A percentile compares a stretch with the other conserved stretches of the same genome.
Conservation (phyloP, 2,797 vertebrate species). For the Otolemur crassicaudatus region DNA sequence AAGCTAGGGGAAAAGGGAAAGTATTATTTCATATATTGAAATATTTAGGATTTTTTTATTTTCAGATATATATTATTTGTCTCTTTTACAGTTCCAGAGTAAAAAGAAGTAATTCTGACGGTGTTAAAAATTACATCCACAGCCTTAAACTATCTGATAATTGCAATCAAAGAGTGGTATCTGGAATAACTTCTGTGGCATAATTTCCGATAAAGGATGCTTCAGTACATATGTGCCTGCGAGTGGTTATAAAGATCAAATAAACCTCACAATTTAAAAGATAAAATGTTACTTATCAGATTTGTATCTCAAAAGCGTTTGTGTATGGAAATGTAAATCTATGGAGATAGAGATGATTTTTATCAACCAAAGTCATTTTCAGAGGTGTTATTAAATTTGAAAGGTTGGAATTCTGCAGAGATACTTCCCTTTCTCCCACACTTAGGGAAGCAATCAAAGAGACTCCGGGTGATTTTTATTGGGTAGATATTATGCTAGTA, state of each 20-base stretch:
- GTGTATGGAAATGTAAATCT: background rate
- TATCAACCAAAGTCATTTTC: slow-evolving; percentile 22
- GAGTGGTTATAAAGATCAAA: background rate
- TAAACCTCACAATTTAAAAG: background rate
- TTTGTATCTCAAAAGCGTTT: slow-evolving; percentile 23
- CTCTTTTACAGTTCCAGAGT: background rate
- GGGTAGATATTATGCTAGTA: slow-evolving; percentile 41
- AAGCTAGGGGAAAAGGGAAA: background rate
- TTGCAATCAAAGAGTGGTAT: background rate
- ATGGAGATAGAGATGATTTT: background rate
- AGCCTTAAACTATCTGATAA: background rate
- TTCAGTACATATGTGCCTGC: background rate
- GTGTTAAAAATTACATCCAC: background rate
- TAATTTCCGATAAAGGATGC: background rate
- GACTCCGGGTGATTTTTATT: slow-evolving; percentile 41
- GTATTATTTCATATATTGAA: background rate
- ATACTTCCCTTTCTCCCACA: background rate
- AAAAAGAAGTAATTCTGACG: background rate
- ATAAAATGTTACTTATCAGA: background rate
- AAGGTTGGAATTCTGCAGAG: slow-evolving; percentile 17
- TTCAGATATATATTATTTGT: background rate
- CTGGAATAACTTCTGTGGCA: background rate
- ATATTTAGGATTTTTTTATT: background rate
- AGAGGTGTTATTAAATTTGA: slow-evolving; percentile 38
- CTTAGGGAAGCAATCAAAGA: slow-evolving; percentile 57